These are phyloP conservation scores for Willisornis vidua DNA, from an alignment of 2,113 vertebrate genomes.

Conservation along the genomic window DNA sequence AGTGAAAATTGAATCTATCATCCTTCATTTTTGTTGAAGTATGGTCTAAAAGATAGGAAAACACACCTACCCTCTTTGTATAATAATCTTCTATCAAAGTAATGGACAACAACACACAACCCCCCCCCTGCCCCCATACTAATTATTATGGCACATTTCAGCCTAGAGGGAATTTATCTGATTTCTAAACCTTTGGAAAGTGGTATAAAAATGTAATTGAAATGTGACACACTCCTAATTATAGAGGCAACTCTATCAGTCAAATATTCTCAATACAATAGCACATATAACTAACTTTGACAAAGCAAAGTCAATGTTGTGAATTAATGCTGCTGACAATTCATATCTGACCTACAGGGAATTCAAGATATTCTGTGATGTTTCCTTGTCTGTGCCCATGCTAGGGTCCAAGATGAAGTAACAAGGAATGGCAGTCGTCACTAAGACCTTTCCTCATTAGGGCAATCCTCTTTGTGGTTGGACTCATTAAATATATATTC, in stretches of 20 bases:
- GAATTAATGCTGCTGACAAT: too few relatives aligned
- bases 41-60: background rate
- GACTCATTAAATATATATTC: too few relatives aligned
- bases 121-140: background rate
- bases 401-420: too few relatives aligned
- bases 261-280: constrained; percentile 34
- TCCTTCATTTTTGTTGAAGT: background rate
- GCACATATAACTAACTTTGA: background rate
- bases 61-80: background rate
- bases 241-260: background rate
- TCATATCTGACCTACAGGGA: too few relatives aligned
- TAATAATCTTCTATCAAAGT: background rate
- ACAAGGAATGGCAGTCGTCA: too few relatives aligned
- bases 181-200: constrained; percentile 9
- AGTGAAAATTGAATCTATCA: background rate
- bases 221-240: constrained; percentile 36
- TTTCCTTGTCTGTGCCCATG: too few relatives aligned
- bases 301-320: too few relatives aligned
- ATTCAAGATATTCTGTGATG: too few relatives aligned
- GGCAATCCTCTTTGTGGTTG: too few relatives aligned
- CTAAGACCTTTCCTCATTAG: too few relatives aligned
- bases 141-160: background rate
- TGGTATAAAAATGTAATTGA: constrained; percentile 11
- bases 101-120: background rate
- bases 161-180: background rate